A percentile compares a stretch with the other conserved stretches of the same genome.
Conservation (phyloP, 2,888 invertebrate species). For the Synergus itoensis region DNA sequence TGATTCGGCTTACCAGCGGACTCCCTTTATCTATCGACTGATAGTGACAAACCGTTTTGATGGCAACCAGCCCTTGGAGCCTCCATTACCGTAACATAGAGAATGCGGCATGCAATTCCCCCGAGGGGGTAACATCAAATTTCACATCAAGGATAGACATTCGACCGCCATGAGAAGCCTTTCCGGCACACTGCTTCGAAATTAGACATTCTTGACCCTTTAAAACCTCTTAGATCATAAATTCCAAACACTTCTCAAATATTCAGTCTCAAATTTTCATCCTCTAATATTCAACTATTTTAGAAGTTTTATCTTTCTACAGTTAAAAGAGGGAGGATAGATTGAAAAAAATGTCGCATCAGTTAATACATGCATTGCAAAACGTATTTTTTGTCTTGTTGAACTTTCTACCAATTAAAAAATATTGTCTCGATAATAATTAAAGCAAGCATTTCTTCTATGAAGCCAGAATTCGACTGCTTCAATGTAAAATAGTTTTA, state of each 20-base stretch:
- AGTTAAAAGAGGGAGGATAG: neutral
- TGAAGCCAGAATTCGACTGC: neutral
- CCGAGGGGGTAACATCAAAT: slow-evolving; percentile 11
- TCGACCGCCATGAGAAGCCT: neutral
- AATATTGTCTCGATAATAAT: neutral
- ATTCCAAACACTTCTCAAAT: slow-evolving; percentile 42
- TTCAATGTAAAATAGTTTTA: neutral
- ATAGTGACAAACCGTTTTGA: slow-evolving; percentile 64
- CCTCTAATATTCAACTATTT: no score
- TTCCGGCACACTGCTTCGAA: neutral
- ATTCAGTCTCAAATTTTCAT: neutral
- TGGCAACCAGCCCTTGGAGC: slow-evolving; percentile 58
- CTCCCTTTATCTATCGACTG: slow-evolving; percentile 64
- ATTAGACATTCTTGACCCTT: slow-evolving; percentile 27
- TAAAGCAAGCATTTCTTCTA: neutral
- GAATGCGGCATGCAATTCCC: slow-evolving; percentile 41
- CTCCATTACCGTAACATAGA: slow-evolving; percentile 42
- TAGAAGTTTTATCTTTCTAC: no score
- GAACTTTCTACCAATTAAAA: neutral
- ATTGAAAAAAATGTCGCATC: neutral
- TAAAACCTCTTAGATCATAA: neutral
- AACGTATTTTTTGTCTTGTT: neutral
- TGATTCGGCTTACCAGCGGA: slow-evolving; percentile 59
- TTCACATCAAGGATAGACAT: slow-evolving; percentile 27
- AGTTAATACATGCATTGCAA: neutral